Percentiles rank a stretch among this genome's conserved stretches.
Evolutionary conservation across 1,140 invertebrate species (phyloP).

Genomic region (Hypsibius dujardini): DNA sequence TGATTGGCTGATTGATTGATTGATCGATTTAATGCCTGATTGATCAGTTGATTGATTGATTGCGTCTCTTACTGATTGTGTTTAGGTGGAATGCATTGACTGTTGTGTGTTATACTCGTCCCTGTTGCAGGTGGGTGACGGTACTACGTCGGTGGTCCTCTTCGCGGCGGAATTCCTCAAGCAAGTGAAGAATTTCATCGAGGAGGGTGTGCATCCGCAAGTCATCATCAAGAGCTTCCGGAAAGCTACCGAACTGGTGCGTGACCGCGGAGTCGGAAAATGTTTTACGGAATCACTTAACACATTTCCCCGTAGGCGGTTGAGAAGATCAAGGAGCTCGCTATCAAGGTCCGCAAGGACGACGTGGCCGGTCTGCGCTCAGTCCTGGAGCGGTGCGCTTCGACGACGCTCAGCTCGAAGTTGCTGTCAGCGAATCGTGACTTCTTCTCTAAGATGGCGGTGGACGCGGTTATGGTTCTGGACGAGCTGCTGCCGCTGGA

Average conservation of each 20-base stretch:
- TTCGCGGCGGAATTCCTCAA: conserved; percentile 88
- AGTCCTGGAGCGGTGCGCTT: conserved; percentile 78
- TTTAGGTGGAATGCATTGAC: too few relatives aligned
- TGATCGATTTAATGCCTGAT: too few relatives aligned
- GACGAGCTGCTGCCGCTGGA: conserved; percentile 85
- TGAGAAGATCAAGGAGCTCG: conserved; percentile 63
- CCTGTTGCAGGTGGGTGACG: conserved; percentile 69
- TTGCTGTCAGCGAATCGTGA: conserved; percentile 82
- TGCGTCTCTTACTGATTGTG: too few relatives aligned
- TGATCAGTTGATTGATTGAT: too few relatives aligned
- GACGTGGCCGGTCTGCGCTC: conserved; percentile 45
- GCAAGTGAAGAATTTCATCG: conserved; percentile 79
- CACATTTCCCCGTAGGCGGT: conserved; percentile 40
- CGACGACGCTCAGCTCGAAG: conserved; percentile 89
- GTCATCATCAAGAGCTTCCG: conserved; percentile 66
- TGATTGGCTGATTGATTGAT: too few relatives aligned
- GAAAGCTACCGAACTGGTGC: conserved; percentile 51
- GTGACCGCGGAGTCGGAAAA: not conserved
- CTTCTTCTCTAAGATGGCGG: conserved; percentile 91
- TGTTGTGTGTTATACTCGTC: not conserved
- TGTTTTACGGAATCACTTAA: conserved; percentile 13
- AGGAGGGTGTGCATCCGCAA: conserved; percentile 75
- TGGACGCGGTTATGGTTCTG: conserved; percentile 80
- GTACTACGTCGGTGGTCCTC: conserved; percentile 86
- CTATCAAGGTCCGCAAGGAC: conserved; percentile 51